Evolutionary conservation across 2,113 vertebrate genomes (phyloP).

Genomic region (Mormyrus iriodes): DNA sequence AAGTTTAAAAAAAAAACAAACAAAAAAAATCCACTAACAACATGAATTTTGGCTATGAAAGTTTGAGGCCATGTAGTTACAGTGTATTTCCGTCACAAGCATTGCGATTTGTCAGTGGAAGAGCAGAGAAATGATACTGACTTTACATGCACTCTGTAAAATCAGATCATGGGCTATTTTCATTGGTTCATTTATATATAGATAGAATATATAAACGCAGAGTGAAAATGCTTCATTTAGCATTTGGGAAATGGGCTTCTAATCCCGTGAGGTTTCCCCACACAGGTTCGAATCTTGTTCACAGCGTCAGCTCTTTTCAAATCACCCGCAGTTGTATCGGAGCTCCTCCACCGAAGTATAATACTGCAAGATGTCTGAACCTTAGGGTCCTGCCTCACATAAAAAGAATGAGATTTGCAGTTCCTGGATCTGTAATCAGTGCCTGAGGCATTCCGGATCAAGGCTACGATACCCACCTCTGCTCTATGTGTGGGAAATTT

Average conservation of each 20-base stretch:
- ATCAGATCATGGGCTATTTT: not conserved
- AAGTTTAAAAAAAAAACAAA: not conserved
- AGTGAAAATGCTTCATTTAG: not conserved
- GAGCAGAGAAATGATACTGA: not conserved
- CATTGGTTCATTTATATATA: not conserved
- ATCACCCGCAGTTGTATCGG: too few relatives aligned
- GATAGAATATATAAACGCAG: not conserved
- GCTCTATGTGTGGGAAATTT: not conserved
- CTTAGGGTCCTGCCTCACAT: not conserved
- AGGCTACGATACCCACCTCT: not conserved
- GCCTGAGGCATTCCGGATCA: not conserved
- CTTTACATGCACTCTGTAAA: not conserved
- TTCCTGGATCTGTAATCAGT: not conserved
- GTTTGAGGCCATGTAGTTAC: not conserved
- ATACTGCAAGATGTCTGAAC: not conserved
- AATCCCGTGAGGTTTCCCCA: not conserved
- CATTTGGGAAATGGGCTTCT: not conserved
- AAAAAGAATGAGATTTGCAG: not conserved
- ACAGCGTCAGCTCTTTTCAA: not conserved
- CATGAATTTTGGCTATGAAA: not conserved
- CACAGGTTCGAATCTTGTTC: not conserved
- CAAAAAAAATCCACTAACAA: not conserved
- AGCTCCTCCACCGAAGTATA: too few relatives aligned
- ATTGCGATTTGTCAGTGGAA: not conserved
- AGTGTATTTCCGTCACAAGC: not conserved